Conservation (phyloP, 2,113 vertebrate genomes). For the Atractosteus spatula region DNA sequence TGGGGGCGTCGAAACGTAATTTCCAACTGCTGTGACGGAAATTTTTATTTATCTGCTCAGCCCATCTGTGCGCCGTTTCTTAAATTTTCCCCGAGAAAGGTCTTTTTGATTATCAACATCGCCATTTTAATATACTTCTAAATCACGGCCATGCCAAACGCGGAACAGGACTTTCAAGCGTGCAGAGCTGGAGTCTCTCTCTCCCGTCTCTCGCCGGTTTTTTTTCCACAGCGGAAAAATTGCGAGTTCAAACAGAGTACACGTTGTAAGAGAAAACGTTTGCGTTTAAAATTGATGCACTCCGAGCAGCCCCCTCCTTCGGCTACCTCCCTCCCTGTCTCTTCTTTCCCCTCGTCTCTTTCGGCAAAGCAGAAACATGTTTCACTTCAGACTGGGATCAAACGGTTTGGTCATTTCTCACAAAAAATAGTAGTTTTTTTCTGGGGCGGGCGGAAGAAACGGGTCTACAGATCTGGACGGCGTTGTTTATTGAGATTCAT, state of each 20-base stretch:
- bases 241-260: slow-evolving; percentile 90
- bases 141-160: slow-evolving; percentile 78
- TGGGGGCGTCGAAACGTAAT: slow-evolving; percentile 81
- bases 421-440: no score
- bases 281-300: slow-evolving; percentile 48
- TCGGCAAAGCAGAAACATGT: no score
- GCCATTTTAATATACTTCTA: slow-evolving; percentile 90
- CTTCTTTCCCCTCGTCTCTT: slow-evolving; percentile 3
- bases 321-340: slow-evolving; percentile 10
- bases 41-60: slow-evolving; percentile 86
- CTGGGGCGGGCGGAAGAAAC: no score
- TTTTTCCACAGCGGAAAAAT: slow-evolving; percentile 47
- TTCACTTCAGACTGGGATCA: no score
- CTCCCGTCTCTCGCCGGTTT: neutral
- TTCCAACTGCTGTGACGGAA: slow-evolving; percentile 85
- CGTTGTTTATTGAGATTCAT: no score
- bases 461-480: no score
- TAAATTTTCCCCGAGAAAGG: slow-evolving; percentile 87
- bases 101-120: slow-evolving; percentile 88
- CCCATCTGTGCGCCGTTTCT: slow-evolving; percentile 92
- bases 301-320: slow-evolving; percentile 56
- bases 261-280: slow-evolving; percentile 55
- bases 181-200: slow-evolving; percentile 28
- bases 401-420: no score
- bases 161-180: slow-evolving; percentile 57